Percentiles rank a stretch among this genome's conserved stretches.
phyloP scores from a whole-genome alignment of 2,888 invertebrate species.

The Spisula solida region DNA sequence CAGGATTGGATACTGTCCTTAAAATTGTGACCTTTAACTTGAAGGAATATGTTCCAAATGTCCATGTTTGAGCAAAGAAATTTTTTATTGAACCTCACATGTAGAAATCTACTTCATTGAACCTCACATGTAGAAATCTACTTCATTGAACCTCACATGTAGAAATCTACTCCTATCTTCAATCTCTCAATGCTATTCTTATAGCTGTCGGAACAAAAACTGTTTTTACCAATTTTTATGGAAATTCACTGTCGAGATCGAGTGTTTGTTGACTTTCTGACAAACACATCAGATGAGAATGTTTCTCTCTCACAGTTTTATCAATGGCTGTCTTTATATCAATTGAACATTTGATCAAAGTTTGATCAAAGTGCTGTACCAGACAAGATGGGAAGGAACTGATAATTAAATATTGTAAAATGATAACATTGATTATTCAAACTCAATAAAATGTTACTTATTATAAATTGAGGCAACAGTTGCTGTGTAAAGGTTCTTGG shows the following conservation, averaged over 20 bases:
- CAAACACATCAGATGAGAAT: background rate
- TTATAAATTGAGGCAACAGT: no score
- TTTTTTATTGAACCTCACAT: no score
- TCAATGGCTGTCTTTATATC: background rate
- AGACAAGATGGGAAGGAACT: background rate
- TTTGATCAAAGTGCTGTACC: background rate
- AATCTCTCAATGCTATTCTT: background rate
- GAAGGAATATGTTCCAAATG: no score
- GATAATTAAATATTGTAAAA: background rate
- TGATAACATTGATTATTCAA: background rate
- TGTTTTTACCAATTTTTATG: background rate
- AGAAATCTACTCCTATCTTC: no score
- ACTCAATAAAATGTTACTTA: background rate
- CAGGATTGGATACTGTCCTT: no score
- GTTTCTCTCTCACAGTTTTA: background rate
- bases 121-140: no score
- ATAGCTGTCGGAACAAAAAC: background rate
- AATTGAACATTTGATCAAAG: background rate
- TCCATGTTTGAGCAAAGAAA: no score
- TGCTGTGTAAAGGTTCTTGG: no score
- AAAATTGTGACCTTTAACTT: no score
- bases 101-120: no score
- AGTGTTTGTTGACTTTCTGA: background rate
- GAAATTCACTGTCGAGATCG: background rate
- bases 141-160: no score